These are phyloP conservation scores for Rhopilema esculentum DNA, from an alignment of 30 jellyfish, hydroid and myxozoan species.

Conservation along the genomic window DNA sequence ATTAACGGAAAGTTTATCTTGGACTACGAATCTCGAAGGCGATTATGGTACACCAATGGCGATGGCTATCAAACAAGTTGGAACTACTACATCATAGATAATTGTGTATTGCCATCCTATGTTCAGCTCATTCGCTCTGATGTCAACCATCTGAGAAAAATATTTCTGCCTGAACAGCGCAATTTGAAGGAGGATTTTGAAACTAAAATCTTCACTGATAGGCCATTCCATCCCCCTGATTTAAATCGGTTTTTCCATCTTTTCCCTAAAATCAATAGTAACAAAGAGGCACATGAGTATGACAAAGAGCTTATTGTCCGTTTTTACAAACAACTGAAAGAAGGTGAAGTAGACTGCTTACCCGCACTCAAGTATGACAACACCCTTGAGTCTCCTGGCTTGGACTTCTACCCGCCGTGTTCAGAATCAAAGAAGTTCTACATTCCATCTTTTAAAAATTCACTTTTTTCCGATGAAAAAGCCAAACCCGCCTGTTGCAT, in stretches of 20 bases:
- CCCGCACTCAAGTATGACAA: conserved; percentile 20
- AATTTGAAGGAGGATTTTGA: not conserved
- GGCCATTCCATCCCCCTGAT: conserved; percentile 8
- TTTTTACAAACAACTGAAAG: conserved; percentile 39
- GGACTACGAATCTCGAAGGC: conserved; percentile 84
- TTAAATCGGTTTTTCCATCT: conserved; percentile 1
- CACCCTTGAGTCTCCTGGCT: not conserved
- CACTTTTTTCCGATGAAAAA: no score
- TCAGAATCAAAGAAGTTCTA: conserved; percentile 28
- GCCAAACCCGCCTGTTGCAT: conserved; percentile 1
- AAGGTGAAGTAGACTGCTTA: not conserved
- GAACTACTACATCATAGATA: conserved; percentile 66
- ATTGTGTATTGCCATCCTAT: conserved; percentile 76
- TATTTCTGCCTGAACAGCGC: no score
- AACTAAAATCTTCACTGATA: no score
- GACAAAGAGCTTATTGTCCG: conserved; percentile 7
- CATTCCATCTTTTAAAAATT: not conserved
- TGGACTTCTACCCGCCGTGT: conserved; percentile 32
- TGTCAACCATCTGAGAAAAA: no score
- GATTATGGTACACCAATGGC: conserved; percentile 41
- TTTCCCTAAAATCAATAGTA: conserved; percentile 8
- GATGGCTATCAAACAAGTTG: conserved; percentile 57
- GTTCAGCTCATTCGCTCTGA: conserved; percentile 22
- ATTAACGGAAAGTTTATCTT: conserved; percentile 78
- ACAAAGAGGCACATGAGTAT: conserved; percentile 17